Evolutionary conservation across 2,888 invertebrate species (phyloP).

Genomic region (Macaria liturata): DNA sequence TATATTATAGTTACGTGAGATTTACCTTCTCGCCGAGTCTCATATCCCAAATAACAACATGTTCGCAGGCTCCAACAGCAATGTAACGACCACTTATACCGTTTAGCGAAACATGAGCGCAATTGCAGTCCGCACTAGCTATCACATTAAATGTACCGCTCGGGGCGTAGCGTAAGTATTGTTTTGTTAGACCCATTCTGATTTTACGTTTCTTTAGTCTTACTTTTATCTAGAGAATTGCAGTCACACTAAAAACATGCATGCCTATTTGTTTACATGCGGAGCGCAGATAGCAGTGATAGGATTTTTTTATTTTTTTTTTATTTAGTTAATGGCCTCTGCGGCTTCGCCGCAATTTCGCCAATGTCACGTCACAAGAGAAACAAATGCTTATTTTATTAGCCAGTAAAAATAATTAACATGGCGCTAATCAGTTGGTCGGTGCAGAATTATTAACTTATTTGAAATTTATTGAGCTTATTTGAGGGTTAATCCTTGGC

Average conservation of each 20-base stretch:
- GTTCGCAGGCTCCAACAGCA: constrained; percentile 96
- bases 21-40: constrained; percentile 90
- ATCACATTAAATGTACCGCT: constrained; percentile 95
- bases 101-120: constrained; percentile 89
- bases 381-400: too few relatives aligned
- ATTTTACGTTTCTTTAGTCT: too few relatives aligned
- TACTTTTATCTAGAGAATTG: too few relatives aligned
- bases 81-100: constrained; percentile 92
- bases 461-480: too few relatives aligned
- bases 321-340: too few relatives aligned
- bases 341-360: too few relatives aligned
- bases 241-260: not conserved
- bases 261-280: not conserved
- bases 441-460: too few relatives aligned
- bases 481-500: too few relatives aligned
- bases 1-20: not conserved
- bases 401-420: too few relatives aligned
- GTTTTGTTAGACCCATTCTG: constrained; percentile 94
- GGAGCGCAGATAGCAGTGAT: not conserved
- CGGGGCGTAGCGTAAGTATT: constrained; percentile 95
- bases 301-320: too few relatives aligned
- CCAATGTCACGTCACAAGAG: too few relatives aligned
- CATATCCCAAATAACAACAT: constrained; percentile 97
- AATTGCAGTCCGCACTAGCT: constrained; percentile 90
- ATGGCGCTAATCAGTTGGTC: too few relatives aligned